These are phyloP conservation scores for Brachymystax lenok DNA, from an alignment of 2,797 vertebrate species.

Conservation along the genomic window DNA sequence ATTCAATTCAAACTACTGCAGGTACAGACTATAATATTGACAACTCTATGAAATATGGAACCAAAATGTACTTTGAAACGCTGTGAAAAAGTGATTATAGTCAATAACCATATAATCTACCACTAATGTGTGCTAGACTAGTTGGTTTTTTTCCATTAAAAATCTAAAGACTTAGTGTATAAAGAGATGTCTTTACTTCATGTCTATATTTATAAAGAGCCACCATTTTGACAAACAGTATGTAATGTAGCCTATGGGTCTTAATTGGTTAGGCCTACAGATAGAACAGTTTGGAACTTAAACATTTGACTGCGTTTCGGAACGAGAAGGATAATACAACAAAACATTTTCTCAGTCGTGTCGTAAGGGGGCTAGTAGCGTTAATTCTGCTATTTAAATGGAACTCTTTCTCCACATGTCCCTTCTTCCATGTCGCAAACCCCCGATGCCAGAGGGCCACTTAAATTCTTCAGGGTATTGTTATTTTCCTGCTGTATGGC, in stretches of 20 bases:
- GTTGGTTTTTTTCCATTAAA: neutral
- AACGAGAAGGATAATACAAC: conserved; percentile 42
- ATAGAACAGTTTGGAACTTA: neutral
- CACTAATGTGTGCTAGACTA: too few species aligned
- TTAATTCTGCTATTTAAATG: conserved; percentile 80
- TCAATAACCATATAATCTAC: too few species aligned
- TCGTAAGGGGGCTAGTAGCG: conserved; percentile 67
- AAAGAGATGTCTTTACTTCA: too few species aligned
- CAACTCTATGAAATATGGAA: neutral
- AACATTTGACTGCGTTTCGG: conserved; percentile 34
- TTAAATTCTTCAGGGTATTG: conserved; percentile 63
- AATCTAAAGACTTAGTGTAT: neutral
- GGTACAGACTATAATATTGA: neutral
- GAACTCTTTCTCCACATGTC: conserved; percentile 73
- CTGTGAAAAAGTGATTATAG: too few species aligned
- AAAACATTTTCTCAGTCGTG: too few species aligned
- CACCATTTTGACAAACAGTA: neutral
- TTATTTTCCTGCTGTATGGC: neutral
- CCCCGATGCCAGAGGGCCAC: conserved; percentile 90
- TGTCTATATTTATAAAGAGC: neutral
- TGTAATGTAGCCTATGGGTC: neutral
- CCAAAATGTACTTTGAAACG: neutral
- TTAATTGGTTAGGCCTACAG: neutral
- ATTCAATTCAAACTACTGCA: neutral
- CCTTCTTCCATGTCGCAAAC: conserved; percentile 77